Evolutionary conservation across 2,797 vertebrate genomes (phyloP).

Genomic region (Lepilemur septentrionalis): DNA sequence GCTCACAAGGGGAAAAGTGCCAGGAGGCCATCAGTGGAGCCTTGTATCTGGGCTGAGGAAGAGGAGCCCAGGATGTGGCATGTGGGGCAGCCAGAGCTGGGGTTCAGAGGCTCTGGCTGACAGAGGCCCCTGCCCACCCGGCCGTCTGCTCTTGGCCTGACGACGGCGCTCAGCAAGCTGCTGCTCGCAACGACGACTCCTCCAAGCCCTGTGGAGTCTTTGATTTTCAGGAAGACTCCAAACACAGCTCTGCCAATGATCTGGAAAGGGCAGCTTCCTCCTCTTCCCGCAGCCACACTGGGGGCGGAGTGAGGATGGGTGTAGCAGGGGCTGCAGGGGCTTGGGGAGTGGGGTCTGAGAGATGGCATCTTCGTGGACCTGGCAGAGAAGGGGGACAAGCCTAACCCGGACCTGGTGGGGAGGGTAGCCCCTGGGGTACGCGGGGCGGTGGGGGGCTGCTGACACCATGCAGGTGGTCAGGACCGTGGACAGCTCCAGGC

Average conservation of each 20-base stretch:
- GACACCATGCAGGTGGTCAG: neutral
- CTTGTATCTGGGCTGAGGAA: conserved; percentile 41
- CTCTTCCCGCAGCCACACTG: accelerated
- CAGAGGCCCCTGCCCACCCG: neutral
- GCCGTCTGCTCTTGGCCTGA: neutral
- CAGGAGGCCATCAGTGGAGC: conserved; percentile 62
- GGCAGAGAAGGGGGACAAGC: neutral
- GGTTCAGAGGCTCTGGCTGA: neutral
- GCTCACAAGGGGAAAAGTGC: conserved; percentile 42
- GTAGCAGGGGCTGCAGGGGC: neutral
- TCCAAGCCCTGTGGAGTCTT: neutral
- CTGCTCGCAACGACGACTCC: too few relatives aligned
- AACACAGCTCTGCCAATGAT: neutral
- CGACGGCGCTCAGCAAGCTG: neutral
- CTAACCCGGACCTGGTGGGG: neutral
- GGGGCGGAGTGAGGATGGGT: accelerated
- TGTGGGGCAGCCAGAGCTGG: neutral
- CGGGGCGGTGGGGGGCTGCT: neutral
- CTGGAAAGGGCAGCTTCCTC: neutral
- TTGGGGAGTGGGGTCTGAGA: neutral
- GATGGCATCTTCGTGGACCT: accelerated
- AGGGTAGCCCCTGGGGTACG: too few relatives aligned
- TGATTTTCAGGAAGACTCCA: neutral
- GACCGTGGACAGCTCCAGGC: neutral
- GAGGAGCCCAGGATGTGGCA: neutral